Base-by-base conservation (phyloP, 2,888 invertebrate genomes). In the Melinopterus prodromus region DNA sequence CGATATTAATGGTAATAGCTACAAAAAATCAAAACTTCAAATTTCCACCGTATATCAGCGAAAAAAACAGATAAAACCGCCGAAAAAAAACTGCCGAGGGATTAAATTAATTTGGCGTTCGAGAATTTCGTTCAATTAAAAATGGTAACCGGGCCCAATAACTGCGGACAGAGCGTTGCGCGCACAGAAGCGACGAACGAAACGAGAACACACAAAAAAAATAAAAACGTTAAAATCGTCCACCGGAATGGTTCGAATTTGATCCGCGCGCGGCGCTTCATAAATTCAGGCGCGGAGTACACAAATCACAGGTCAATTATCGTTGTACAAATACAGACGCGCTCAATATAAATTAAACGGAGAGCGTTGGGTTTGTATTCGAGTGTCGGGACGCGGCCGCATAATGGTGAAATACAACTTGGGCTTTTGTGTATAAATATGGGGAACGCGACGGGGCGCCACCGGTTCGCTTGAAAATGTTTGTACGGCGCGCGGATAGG, bases 271-370 rank as follows among this genome's bases (percentile, higher is more conserved):
- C 53, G 53, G 53, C 53, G 53, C 53, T 80, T 77, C 77, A 80
- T 80, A 77, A 77, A 78, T 81, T 77, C 78, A 78, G 79, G 79
- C 82, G 80, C 82, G 84, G 83, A 84, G 85, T 84, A 86, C 85
- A 87, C 87, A 87, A 87, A 87, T 87, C 87, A 87, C 85, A 85
- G 86, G 84, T 86, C 87, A 87, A 87, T 87, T 87, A 87, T 87
- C 85, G 84, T 84, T 85, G 84, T 86, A 87, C 87, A 86, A 87
- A 87, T 87, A 87, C 85, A 84, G 85, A 84, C 85, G 35, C 84
- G 85, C 84, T 84, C 84, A 82, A 86, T 86, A 87, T 87, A 86
- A 86, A 86, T 87, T 87, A 86, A 74, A 74, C 53, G 53, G 5
- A 84, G 81, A 83, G 78, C 82, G 83, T 82, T 81, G 83, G 83